These are phyloP conservation scores for Amphiduros pacificus DNA, from an alignment of 2,888 invertebrate species.

Conservation along the genomic window DNA sequence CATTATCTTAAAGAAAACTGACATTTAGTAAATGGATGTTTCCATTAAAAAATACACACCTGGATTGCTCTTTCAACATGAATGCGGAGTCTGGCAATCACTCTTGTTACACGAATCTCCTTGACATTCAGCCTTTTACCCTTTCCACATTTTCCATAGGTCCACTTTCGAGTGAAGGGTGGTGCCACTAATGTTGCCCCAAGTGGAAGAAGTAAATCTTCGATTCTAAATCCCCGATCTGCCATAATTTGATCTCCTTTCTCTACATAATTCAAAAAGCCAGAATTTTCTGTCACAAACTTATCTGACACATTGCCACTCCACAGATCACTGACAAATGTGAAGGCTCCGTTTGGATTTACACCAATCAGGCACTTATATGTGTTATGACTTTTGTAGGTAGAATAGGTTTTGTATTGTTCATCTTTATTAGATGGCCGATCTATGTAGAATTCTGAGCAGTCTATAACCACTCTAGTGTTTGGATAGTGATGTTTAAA, in stretches of 20 bases:
- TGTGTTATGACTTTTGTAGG: conserved; percentile 4
- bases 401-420: not conserved
- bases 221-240: conserved; percentile 2
- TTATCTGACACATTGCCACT: not conserved
- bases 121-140: not conserved
- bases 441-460: not conserved
- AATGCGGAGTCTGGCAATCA: not conserved
- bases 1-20: too few relatives aligned
- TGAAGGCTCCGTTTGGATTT: not conserved
- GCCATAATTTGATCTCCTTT: conserved; percentile 1
- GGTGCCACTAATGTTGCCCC: not conserved
- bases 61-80: not conserved
- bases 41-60: too few relatives aligned
- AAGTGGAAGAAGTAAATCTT: not conserved
- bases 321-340: not conserved
- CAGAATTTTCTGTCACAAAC: not conserved
- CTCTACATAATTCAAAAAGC: not conserved
- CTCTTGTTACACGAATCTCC: not conserved
- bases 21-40: too few relatives aligned
- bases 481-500: not conserved
- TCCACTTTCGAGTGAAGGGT: too few relatives aligned
- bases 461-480: not conserved
- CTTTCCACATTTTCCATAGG: too few relatives aligned
- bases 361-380: conserved; percentile 1
- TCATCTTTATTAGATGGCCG: not conserved